A percentile compares a stretch with the other conserved stretches of the same genome.
These are phyloP conservation scores for Todiramphus saurophagus DNA, from an alignment of 2,113 vertebrate genomes.

Conservation along the genomic window DNA sequence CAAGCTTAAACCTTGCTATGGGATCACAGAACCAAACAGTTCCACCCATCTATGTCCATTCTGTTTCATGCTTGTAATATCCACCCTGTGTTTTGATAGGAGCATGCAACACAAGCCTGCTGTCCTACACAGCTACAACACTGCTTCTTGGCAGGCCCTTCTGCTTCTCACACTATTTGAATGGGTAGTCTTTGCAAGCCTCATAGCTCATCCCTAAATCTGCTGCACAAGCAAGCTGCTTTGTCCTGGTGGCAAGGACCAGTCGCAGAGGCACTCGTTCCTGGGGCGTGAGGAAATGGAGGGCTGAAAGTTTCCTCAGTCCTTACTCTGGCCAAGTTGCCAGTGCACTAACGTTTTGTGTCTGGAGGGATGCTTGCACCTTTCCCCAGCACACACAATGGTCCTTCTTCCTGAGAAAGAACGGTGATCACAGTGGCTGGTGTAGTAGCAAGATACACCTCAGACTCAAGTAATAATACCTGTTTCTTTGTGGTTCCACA, in stretches of 20 bases:
- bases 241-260: background rate
- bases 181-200: background rate
- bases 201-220: background rate
- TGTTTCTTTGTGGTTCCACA: background rate
- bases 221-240: background rate
- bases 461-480: background rate
- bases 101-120: background rate
- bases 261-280: background rate
- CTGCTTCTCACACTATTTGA: background rate
- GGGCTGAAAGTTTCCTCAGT: background rate
- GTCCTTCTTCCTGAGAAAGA: background rate
- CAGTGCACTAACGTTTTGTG: background rate
- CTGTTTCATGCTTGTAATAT: background rate
- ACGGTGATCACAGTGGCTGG: background rate
- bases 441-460: background rate
- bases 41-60: background rate
- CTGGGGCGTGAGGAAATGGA: background rate
- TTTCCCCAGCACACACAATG: background rate
- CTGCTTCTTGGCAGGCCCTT: background rate
- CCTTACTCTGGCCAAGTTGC: background rate
- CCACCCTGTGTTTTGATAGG: background rate
- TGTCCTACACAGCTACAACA: background rate
- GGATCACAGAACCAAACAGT: background rate
- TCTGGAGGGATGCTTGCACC: background rate
- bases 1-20: background rate